Evolutionary conservation across 2,797 vertebrate species (phyloP).

Genomic region (Pseudochirops corinnae): DNA sequence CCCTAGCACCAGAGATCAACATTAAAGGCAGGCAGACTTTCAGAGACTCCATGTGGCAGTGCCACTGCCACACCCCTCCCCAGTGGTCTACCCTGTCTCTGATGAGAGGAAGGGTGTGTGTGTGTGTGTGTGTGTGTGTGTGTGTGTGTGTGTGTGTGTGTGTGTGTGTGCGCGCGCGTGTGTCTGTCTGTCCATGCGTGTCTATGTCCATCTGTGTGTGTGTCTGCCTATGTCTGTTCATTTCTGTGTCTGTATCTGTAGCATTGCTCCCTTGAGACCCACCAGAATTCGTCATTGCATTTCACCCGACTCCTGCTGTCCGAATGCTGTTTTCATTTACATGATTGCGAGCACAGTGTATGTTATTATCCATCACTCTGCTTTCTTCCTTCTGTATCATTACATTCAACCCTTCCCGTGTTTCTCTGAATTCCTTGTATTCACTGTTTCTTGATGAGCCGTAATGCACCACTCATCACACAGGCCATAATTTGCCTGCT

Average conservation of each 20-base stretch:
- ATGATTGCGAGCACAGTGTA: not conserved
- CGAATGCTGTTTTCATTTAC: not conserved
- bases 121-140: no score
- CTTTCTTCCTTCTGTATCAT: not conserved
- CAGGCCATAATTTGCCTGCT: not conserved
- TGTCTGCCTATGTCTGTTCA: accelerated
- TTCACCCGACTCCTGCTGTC: not conserved
- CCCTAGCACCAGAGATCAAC: not conserved
- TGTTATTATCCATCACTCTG: not conserved
- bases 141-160: no score
- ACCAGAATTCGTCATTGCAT: not conserved
- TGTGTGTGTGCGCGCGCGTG: no score
- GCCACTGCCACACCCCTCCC: not conserved
- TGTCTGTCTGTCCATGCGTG: no score
- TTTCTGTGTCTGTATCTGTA: not conserved
- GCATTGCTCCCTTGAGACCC: not conserved
- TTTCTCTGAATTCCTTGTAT: not conserved
- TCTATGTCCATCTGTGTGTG: no score
- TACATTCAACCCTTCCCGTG: no score
- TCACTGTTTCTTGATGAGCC: not conserved
- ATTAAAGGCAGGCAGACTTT: not conserved
- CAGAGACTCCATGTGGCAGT: no score
- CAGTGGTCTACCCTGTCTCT: not conserved
- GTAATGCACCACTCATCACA: not conserved
- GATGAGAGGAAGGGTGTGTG: not conserved